Conservation (phyloP, 1,140 invertebrate species). For the Atta colombica region DNA sequence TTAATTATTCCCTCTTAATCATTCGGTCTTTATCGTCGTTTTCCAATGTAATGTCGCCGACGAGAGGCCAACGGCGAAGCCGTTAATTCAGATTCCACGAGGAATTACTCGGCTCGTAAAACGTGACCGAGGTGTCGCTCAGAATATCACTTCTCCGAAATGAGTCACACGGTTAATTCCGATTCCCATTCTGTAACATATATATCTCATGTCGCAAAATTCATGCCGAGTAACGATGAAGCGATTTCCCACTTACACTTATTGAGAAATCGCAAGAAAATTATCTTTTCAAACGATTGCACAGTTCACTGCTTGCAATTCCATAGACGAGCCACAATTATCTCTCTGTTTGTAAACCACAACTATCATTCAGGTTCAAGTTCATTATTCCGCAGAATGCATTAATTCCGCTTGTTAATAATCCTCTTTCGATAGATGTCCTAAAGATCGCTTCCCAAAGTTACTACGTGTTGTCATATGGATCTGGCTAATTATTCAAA, state of each 20-base stretch:
- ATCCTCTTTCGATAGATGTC: not conserved
- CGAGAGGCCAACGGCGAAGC: too few relatives aligned
- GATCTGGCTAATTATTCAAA: not conserved
- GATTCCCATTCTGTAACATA: conserved; percentile 21
- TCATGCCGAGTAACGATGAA: not conserved
- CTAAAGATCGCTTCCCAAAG: not conserved
- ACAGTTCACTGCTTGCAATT: not conserved
- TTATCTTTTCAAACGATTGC: not conserved
- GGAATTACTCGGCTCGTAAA: conserved; percentile 47
- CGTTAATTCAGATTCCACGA: conserved; percentile 58
- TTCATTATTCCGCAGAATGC: conserved; percentile 10
- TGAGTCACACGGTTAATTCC: conserved; percentile 40
- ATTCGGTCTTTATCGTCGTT: not conserved
- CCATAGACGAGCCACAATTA: not conserved
- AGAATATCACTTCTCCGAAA: conserved; percentile 19
- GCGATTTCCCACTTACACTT: not conserved
- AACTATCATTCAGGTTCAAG: not conserved
- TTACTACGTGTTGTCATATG: not conserved
- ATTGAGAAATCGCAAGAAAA: not conserved
- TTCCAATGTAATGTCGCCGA: not conserved
- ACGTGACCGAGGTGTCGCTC: conserved; percentile 25
- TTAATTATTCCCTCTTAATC: conserved; percentile 24
- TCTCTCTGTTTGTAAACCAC: not conserved
- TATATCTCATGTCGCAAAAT: not conserved
- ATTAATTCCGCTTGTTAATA: not conserved